These are phyloP conservation scores for Pterocles burchelli DNA, from an alignment of 2,113 vertebrate species.

Conservation along the genomic window DNA sequence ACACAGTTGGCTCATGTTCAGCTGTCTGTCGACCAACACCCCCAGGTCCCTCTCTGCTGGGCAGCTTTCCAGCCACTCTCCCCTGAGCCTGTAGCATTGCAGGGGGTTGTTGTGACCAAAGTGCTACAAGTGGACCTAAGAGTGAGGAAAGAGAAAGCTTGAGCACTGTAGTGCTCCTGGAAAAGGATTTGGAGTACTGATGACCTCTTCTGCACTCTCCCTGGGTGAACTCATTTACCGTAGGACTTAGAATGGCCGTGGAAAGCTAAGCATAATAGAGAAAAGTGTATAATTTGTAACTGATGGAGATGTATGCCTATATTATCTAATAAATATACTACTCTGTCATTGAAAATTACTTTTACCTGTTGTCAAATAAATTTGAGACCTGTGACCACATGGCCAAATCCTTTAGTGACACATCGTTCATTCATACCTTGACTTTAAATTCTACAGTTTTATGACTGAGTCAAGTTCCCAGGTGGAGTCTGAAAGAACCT, in stretches of 20 bases:
- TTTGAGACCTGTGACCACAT: not conserved
- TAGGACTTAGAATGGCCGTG: not conserved
- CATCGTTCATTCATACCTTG: not conserved
- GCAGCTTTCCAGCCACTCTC: too few species aligned
- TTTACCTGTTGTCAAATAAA: not conserved
- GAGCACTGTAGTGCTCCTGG: not conserved
- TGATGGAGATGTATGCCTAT: not conserved
- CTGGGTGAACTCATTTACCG: not conserved
- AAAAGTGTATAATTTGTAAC: rapidly evolving
- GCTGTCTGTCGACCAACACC: too few species aligned
- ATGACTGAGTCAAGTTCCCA: not conserved
- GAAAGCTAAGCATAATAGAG: not conserved
- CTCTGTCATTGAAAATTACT: not conserved
- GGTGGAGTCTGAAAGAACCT: not conserved
- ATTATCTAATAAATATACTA: not conserved
- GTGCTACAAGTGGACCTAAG: not conserved
- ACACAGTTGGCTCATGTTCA: too few species aligned
- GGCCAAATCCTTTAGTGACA: not conserved
- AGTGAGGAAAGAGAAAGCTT: not conserved
- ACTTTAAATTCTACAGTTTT: not conserved
- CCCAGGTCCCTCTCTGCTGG: too few species aligned
- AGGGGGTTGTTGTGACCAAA: too few species aligned
- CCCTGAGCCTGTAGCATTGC: too few species aligned
- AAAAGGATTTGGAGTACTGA: not conserved
- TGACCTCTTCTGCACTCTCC: not conserved